Base-by-base conservation (phyloP, 2,888 invertebrate species). In the Drosophila formosana region DNA sequence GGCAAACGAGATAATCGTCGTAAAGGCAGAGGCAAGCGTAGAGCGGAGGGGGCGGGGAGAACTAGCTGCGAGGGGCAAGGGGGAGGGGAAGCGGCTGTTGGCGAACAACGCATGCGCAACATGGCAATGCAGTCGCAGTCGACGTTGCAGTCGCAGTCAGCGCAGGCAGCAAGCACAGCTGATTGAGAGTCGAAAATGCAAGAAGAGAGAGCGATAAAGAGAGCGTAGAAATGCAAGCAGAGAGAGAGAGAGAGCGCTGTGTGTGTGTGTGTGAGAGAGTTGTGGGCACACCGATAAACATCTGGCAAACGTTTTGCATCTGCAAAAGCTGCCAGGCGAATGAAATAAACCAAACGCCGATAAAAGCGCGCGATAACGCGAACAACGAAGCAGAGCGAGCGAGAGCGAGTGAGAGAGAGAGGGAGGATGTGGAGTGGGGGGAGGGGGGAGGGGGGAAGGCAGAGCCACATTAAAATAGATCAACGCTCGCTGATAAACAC, bases 1-100 rank as follows among this genome's bases (percentile, higher is more conserved):
- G 85, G 83, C 88, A 83, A 87, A 83, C 78, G 88, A 88, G 88
- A 85, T 85, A 83, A 88, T 85, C 88, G 82, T 63, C 66, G 70
- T 72, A 63, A 74, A 77, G 70, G 67, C 63, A 53, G 53, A 67
- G 56, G 49, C 53, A 47, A 51, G 50, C 60, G 49, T 64, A 25
- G 67, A 51, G 50, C 60, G 49, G 62, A 25, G 67, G 46, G 49
- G 49, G 47, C 66, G 46, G 49, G 49, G 47, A 11, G 9, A 55
- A 43, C 43, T 13, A 11, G 34, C 34, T 11, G 3, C 11, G 30
- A 26, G 18, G 26, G 32, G 23, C 47, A n/a, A 47, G 30, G 41
- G 41, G 39, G 41, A 28, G 57, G n/a, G 47, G n/a, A 30, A 37
- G 69, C 26, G 65, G 68, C 46, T 68, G 67, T 28, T 51, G 41